Percentiles rank a stretch among this genome's conserved stretches.
Evolutionary conservation across 2,797 vertebrate species (phyloP).

Genomic region (Cyprinella venusta): DNA sequence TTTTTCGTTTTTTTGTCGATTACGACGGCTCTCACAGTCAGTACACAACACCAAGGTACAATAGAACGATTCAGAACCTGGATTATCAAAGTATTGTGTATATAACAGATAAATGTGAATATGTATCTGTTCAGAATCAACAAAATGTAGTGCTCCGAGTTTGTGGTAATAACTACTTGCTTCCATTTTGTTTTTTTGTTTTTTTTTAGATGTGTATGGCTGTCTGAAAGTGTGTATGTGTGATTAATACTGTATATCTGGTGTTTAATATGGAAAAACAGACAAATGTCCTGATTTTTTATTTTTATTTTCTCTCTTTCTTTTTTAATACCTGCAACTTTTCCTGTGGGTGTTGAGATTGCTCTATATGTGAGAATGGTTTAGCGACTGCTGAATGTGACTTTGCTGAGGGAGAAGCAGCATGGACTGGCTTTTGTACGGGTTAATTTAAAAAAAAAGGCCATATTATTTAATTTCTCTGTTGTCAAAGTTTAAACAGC

Average conservation of each 20-base stretch:
- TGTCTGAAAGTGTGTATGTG: conserved; percentile 65
- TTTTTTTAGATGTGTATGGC: conserved; percentile 63
- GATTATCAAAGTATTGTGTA: conserved; percentile 77
- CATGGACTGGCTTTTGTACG: conserved; percentile 84
- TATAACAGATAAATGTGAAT: conserved; percentile 84
- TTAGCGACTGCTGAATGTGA: conserved; percentile 87
- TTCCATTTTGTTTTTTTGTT: conserved; percentile 72
- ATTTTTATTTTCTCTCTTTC: conserved; percentile 49
- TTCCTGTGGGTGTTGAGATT: conserved; percentile 77
- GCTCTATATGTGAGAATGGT: conserved; percentile 78
- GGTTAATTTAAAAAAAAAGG: conserved; percentile 82
- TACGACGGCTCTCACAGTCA: conserved; percentile 71
- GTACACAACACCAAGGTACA: conserved; percentile 72
- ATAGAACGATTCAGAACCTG: conserved; percentile 69
- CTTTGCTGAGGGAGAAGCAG: conserved; percentile 83
- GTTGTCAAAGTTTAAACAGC: conserved; percentile 79
- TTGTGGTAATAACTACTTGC: conserved; percentile 80
- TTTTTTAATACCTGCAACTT: conserved; percentile 75
- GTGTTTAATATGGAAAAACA: conserved; percentile 75
- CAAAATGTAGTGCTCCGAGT: conserved; percentile 76
- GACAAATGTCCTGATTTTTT: conserved; percentile 75
- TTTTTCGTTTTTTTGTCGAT: conserved; percentile 49
- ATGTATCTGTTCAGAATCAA: conserved; percentile 81
- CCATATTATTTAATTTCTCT: conserved; percentile 86
- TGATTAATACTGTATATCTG: conserved; percentile 85